Evolutionary conservation across 1,140 invertebrate species (phyloP).

Genomic region (Apolygus lucorum): DNA sequence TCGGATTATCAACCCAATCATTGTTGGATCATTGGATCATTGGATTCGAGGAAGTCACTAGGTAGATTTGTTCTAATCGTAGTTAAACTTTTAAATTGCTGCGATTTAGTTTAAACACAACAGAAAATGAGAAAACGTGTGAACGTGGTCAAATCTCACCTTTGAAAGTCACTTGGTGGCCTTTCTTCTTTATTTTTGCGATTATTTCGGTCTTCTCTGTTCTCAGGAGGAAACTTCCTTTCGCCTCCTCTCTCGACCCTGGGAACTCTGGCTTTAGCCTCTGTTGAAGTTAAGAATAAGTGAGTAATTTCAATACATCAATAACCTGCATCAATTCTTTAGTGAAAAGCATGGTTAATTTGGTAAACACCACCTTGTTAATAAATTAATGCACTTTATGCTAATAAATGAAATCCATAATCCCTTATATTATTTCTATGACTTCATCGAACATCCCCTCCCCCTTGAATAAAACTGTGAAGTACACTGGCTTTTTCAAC

Average conservation of each 20-base stretch:
- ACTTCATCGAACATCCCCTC: too few relatives aligned
- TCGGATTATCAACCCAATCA: too few relatives aligned
- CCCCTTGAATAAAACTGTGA: too few relatives aligned
- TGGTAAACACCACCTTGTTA: too few relatives aligned
- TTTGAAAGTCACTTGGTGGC: conserved; percentile 38
- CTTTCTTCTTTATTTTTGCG: conserved; percentile 60
- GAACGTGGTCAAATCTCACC: conserved; percentile 1
- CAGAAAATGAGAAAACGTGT: not conserved
- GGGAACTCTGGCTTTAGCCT: conserved; percentile 24
- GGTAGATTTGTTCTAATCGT: too few relatives aligned
- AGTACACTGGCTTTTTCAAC: too few relatives aligned
- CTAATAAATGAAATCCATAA: not conserved
- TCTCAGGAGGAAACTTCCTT: conserved; percentile 46
- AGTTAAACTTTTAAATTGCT: too few relatives aligned
- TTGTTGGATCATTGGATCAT: too few relatives aligned
- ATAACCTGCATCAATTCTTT: not conserved
- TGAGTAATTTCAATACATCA: not conserved
- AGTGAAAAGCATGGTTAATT: too few relatives aligned
- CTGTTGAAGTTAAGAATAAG: not conserved
- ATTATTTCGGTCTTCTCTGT: conserved; percentile 62
- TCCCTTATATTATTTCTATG: too few relatives aligned
- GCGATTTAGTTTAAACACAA: too few relatives aligned
- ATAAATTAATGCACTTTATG: not conserved
- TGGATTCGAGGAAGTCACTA: too few relatives aligned
- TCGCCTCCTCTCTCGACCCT: conserved; percentile 18